Conservation (phyloP, 2,888 invertebrate species). For the Acanthosepion pharaonis region DNA sequence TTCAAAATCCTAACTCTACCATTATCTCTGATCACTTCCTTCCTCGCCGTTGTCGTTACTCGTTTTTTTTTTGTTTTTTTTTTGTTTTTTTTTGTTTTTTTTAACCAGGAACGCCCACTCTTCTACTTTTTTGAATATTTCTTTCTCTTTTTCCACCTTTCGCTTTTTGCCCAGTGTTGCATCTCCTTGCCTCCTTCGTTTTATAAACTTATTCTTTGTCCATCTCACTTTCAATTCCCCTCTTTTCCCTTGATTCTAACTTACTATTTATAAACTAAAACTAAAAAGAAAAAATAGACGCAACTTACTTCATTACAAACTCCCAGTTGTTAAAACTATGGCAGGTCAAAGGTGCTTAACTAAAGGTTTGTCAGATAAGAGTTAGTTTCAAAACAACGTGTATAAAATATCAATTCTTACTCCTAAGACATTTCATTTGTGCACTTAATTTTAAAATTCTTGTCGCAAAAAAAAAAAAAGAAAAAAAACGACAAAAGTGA, state of each 20-base stretch:
- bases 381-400: background rate
- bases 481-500: too few species aligned
- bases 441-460: background rate
- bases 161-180: too few species aligned
- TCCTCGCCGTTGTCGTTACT: background rate
- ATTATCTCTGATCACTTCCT: background rate
- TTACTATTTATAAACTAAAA: background rate
- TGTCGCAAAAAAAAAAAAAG: too few species aligned
- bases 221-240: background rate
- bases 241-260: background rate
- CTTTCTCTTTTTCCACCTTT: background rate
- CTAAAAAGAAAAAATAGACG: background rate
- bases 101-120: background rate
- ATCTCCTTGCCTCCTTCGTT: too few species aligned
- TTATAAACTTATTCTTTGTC: too few species aligned
- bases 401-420: background rate
- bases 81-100: background rate
- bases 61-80: background rate
- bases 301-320: background rate
- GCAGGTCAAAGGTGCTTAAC: background rate
- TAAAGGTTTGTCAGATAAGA: background rate
- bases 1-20: background rate
- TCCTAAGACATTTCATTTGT: background rate
- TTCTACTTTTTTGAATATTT: fast-evolving
- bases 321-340: background rate